Conservation (phyloP, 2,113 vertebrate species). For the Sylvilagus bachmani region DNA sequence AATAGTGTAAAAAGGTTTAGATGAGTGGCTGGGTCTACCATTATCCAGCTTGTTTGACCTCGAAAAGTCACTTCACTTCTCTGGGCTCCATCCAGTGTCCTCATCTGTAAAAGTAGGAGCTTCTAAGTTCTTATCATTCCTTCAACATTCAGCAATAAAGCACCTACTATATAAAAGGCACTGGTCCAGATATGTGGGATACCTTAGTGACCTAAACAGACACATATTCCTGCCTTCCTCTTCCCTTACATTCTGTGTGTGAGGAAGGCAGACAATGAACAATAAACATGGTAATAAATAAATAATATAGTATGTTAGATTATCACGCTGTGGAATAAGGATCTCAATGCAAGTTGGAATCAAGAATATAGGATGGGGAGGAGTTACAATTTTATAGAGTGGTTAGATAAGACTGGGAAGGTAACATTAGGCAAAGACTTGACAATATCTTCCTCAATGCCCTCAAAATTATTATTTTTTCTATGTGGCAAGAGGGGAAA, state of each 20-base stretch:
- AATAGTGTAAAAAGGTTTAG: not conserved
- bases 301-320: not conserved
- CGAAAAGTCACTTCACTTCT: not conserved
- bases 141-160: not conserved
- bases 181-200: not conserved
- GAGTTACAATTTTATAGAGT: not conserved
- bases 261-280: slow-evolving; percentile 25
- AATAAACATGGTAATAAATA: slow-evolving; percentile 24
- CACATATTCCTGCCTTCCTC: not conserved
- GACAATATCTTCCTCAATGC: not conserved
- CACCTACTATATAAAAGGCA: not conserved
- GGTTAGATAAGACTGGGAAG: not conserved
- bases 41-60: not conserved
- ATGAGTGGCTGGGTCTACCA: not conserved
- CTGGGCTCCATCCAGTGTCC: not conserved
- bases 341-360: not conserved
- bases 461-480: not conserved
- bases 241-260: not conserved
- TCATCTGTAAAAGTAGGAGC: not conserved
- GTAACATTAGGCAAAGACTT: slow-evolving; percentile 4
- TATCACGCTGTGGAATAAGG: not conserved
- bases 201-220: not conserved
- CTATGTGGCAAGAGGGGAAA: not conserved
- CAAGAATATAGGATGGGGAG: not conserved
- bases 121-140: not conserved